Base-by-base conservation (phyloP, 2,888 invertebrate species). In the Rhamnusium bicolor region DNA sequence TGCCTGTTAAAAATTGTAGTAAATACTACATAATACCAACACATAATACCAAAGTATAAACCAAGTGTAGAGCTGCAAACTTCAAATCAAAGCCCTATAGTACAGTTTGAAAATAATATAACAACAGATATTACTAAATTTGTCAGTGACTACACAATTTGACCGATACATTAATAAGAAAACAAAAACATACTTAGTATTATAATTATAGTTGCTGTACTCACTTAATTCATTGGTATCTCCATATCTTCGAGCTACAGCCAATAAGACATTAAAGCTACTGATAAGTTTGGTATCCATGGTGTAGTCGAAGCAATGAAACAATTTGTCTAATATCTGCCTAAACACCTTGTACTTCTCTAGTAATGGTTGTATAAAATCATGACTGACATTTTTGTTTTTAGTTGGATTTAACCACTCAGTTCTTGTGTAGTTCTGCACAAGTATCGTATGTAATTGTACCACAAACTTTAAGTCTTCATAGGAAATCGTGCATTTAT, bases 341-440 rank as follows among this genome's bases (percentile, higher is more conserved):
- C 90, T 90, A 83, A 93, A 92, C 62, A 90, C 89, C 46, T 90
- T 89, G 85, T 91, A 93, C 80, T 93, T 90, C 78, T 91, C 90
- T 73, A 92, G 77, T 69, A 93, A 85, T 0, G 92, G 90, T 0
- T 89, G 86, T 72, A 92, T 82, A 73, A 88, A 89, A 83, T 90
- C 86, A 14, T 85, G 82, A 47, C 47, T 46, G 2, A 82, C 63
- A 14, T 69, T 72, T 73, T 83, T 80, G 79, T 80, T 79, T 21
- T 87, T 89, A 78, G 88, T 88, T 21, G 89, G 89, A 73, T 86
- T 87, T 78, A 93, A 82, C 93, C 93, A 94, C 85, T 92, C 91
- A 0, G 91, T 89, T 72, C 88, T 86, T 0, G 92, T 91, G 85
- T 90, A 90, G n/a, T 89, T 89, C 32, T 88, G 89, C 14, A 93